Conservation (phyloP, 2,888 invertebrate genomes). For the Priocnemis perturbator region DNA sequence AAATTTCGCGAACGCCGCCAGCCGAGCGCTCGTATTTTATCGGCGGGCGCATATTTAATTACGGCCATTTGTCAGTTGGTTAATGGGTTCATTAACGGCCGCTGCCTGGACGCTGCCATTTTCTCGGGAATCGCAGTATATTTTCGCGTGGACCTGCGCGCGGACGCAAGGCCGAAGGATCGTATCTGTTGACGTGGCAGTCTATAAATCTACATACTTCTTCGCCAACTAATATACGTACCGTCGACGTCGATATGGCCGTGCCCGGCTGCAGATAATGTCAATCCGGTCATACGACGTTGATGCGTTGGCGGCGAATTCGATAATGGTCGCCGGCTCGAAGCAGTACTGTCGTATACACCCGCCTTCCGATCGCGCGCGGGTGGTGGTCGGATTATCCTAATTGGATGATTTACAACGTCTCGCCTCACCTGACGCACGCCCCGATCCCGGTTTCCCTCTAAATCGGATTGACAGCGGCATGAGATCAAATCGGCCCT, state of each 20-base stretch:
- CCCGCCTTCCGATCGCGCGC: neutral
- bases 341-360: too few species aligned
- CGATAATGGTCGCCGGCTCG: slow-evolving; percentile 20
- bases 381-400: slow-evolving; percentile 39
- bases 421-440: slow-evolving; percentile 33
- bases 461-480: slow-evolving; percentile 33
- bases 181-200: neutral
- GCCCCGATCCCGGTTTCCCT: slow-evolving; percentile 20
- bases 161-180: too few species aligned
- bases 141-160: neutral
- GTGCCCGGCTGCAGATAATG: too few species aligned
- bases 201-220: neutral
- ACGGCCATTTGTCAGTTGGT: neutral
- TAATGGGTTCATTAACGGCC: neutral
- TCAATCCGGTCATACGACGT: neutral
- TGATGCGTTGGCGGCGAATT: slow-evolving; percentile 8
- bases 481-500: slow-evolving; percentile 30
- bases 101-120: neutral
- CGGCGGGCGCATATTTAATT: neutral
- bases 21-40: too few species aligned
- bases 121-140: neutral
- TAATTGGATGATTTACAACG: slow-evolving; percentile 54
- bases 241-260: neutral
- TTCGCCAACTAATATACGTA: neutral
- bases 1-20: too few species aligned